Base-by-base conservation (phyloP, 2,888 invertebrate genomes). In the Aspidiotus destructor region DNA sequence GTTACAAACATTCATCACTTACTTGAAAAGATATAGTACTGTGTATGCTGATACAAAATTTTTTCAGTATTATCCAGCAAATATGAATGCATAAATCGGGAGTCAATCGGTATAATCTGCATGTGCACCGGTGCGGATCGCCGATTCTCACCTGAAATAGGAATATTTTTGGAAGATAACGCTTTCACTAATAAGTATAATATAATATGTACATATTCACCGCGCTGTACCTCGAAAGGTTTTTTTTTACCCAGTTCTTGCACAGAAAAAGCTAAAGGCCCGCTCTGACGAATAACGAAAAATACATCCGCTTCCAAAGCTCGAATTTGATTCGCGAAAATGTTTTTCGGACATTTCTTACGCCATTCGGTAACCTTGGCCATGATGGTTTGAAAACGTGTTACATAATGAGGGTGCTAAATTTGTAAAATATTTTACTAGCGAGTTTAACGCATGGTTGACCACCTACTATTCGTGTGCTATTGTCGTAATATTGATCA, bases 61-160 rank as follows among this genome's bases (percentile, higher is more conserved):
- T 68, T 41, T 60, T 68, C 53, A 68, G 16, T 48, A 68, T 40
- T 52, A 68, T 68, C 68, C 68, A 68, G 40, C 60, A 60, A 60
- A 68, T 68, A 10, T 68, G 68, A 10, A 10, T 1, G 16, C 68
- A 68, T 2, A 68, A 13, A 16, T 68, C 68, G 42, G 13, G 41
- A 40, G 53, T 9, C 16, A 41, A 13, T 60, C 28, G 42, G 13
- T 40, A 52, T 1, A 9, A 52, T 53, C 41, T 57, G 58, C 68
- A 68, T 7, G 60, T 42, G 11, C 68, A 68, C 8, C 40, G 3
- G 41, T 68, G 68, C 9, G 68, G 68, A 60, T 68, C 68, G 9
- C 68, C 68, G 8, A 68, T 8, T 40, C 68, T 60, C 41, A 68
- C 60, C 68, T 68, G 3, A 13, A n/a, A 28, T 28, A 54, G 13